A percentile compares a stretch with the other conserved stretches of the same genome.
Conservation (phyloP, 2,888 invertebrate species). For the Drosophila cognata region DNA sequence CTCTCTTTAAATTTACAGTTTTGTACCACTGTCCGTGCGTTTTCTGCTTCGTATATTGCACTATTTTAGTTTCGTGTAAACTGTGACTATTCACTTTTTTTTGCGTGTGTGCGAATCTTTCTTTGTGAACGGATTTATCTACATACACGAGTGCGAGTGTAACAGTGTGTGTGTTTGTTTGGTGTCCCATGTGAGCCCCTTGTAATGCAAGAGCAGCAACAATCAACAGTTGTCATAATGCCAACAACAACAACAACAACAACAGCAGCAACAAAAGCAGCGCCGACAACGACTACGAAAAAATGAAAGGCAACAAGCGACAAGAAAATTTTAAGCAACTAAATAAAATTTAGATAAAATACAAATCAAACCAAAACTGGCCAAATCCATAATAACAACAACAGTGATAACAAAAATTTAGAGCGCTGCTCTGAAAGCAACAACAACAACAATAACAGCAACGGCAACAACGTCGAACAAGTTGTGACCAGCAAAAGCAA, state of each 20-base stretch:
- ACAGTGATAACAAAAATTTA: slow-evolving; percentile 24
- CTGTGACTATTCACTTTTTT: slow-evolving; percentile 52
- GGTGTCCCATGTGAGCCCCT: slow-evolving; percentile 53
- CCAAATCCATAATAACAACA: slow-evolving; percentile 19
- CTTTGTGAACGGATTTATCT: slow-evolving; percentile 65
- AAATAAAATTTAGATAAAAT: slow-evolving; percentile 70
- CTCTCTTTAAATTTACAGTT: slow-evolving; percentile 29
- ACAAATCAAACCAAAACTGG: slow-evolving; percentile 39
- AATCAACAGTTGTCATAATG: slow-evolving; percentile 58
- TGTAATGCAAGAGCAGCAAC: slow-evolving; percentile 41
- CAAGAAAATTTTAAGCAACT: slow-evolving; percentile 65
- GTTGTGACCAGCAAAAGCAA: slow-evolving; percentile 18
- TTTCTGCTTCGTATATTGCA: slow-evolving; percentile 63
- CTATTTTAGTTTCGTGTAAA: slow-evolving; percentile 49
- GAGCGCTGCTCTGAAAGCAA: slow-evolving; percentile 41
- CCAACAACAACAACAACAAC: slow-evolving; percentile 38
- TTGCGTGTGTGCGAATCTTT: slow-evolving; percentile 48
- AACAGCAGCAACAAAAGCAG: slow-evolving; percentile 23
- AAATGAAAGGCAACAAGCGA: slow-evolving; percentile 67
- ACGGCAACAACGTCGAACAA: slow-evolving; percentile 22
- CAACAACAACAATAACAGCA: slow-evolving; percentile 6
- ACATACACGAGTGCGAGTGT: slow-evolving; percentile 22
- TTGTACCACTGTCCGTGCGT: slow-evolving; percentile 63
- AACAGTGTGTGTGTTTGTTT: slow-evolving; percentile 29
- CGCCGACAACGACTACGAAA: slow-evolving; percentile 40